Evolutionary conservation across 2,888 invertebrate genomes (phyloP), one percentile per base, ranked within the genome.

Genomic region (Drosophila rellima): DNA sequence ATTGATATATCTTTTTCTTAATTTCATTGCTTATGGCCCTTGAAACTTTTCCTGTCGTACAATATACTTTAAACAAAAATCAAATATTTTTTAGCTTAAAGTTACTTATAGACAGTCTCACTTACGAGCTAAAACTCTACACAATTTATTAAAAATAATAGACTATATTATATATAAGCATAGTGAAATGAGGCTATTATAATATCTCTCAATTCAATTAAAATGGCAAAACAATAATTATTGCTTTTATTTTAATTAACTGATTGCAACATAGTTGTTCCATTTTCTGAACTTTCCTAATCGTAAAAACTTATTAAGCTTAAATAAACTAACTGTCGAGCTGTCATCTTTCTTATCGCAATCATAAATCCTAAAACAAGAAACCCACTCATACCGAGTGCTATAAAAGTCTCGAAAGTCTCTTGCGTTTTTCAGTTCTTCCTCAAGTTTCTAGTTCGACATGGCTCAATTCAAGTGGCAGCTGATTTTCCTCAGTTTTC

Each of bases 381-480:
- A 11, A 2, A 31, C 4, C 44, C 44, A n/a, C n/a, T 8, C 8
- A 33, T 18, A 33, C 18, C 13, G 31, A 13, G 18, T 18, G 13
- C 17, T 52, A 52, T 39, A 39, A 26, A 50, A 23, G n/a, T n/a
- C 7, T 15, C 2, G 2, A 0, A 20, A n/a, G 20, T 50, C 4
- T 33, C 13, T 20, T 11, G 3, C 11, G n/a, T 10, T 29, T 18
- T 10, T 11, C 15, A 50, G 39, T 59, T 18, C 2, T 20, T 42
- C 15, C 6, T 44, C 1, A 5, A 20, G 8, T n/a, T 13, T 31
- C 26, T 6, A 31, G 23, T 35, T 44, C n/a, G 18, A n/a, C n/a
- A 52, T 61, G 51, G 1, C 33, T n/a, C n/a, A 18, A 51, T 7
- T 42, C 2, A 42, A 26, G 15, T 44, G 13, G 10, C 50, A 17